Evolutionary conservation across 2,888 invertebrate genomes (phyloP), one percentile per base, ranked within the genome.

Genomic region (Esperia sulphurella): DNA sequence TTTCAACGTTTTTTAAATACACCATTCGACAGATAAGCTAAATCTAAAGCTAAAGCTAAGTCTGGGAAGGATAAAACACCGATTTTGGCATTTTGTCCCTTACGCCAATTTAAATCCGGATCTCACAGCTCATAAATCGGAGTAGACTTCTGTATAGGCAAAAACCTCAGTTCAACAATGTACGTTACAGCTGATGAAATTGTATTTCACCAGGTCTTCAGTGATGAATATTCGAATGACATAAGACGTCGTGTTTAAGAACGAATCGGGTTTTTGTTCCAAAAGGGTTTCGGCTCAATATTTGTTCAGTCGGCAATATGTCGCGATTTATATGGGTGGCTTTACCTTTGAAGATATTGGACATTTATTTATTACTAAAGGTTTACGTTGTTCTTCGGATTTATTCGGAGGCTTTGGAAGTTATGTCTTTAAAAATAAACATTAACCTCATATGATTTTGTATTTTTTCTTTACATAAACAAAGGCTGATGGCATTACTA

Each of bases 291-390:
- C 31, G 14, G 31, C 31, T n/a, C 43, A 43, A 43, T 43, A 43
- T 43, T 43, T 33, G 43, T 43, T 41, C 31, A 40, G 21, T n/a
- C 28, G 10, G 14, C 35, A 37, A 41, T 41, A 38, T 14, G 37
- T 35, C 42, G 35, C 14, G 41, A 46, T 35, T 46, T 41, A 46
- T 42, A 41, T 29, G 33, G 33, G 42, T 9, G 42, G 41, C 46
- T 41, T 21, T 42, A 42, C 41, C 35, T 41, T 7, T 14, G 28
- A 6, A 30, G 40, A 46, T 46, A 41, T 41, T 14, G 28, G 14
- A 13, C 45, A 45, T 40, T 45, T 40, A 30, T 43, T 43, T 43
- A 13, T 43, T 12, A 14, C 14, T 5, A 43, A 31, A n/a, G n/a
- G n/a, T n/a, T n/a, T 43, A 4, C 35, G 35, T 3, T n/a, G n/a